A percentile compares a stretch with the other conserved stretches of the same genome.
Conservation (phyloP, 2,797 vertebrate species). For the Sebastes vulpes region DNA sequence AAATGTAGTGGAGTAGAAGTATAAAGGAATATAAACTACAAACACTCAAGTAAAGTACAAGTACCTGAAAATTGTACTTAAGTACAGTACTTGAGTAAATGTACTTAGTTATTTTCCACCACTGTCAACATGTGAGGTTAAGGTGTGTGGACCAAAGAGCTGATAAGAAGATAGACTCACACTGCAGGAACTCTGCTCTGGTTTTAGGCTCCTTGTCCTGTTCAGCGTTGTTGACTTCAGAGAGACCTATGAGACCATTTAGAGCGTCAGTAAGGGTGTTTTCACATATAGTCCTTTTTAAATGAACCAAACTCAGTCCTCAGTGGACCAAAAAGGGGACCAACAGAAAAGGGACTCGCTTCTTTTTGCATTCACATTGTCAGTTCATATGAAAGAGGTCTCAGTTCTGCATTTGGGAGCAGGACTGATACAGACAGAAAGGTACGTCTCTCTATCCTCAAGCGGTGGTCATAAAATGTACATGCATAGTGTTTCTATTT, state of each 20-base stretch:
- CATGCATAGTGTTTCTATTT: no score
- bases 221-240: neutral
- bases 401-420: no score
- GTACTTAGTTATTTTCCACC: neutral
- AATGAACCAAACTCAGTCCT: no score
- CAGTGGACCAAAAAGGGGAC: no score
- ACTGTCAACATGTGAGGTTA: neutral
- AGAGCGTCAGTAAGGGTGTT: neutral
- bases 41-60: neutral
- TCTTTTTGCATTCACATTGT: no score
- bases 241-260: neutral
- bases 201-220: constrained; percentile 42
- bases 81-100: neutral
- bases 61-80: neutral
- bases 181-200: constrained; percentile 71
- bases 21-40: neutral
- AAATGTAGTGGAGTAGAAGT: neutral
- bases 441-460: no score
- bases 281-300: neutral
- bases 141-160: neutral
- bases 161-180: constrained; percentile 58
- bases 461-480: no score
- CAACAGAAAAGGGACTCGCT: no score
- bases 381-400: no score
- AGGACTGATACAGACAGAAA: no score